A percentile compares a stretch with the other conserved stretches of the same genome.
These are phyloP conservation scores for Bujurquina vittata DNA, from an alignment of 2,113 vertebrate species.

Conservation along the genomic window DNA sequence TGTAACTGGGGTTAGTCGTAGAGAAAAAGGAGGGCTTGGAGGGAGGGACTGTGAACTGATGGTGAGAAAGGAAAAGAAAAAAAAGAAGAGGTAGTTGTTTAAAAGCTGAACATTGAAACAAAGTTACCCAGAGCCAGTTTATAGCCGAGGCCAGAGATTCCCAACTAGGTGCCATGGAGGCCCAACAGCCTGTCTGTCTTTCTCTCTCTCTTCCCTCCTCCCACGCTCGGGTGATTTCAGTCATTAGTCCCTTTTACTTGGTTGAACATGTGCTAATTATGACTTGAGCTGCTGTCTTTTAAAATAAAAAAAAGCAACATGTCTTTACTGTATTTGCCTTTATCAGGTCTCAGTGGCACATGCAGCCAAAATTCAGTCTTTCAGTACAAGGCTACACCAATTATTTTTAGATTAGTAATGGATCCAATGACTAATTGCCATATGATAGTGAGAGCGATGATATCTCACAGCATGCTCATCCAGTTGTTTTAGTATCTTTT, in stretches of 20 bases:
- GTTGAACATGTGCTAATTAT: neutral
- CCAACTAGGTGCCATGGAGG: neutral
- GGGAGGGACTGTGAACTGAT: conserved; percentile 45
- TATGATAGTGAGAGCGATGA: neutral
- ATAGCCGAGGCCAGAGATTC: neutral
- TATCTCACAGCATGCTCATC: neutral
- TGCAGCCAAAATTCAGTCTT: neutral
- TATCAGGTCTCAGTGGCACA: neutral
- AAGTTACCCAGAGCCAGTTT: conserved; percentile 34
- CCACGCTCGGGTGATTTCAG: too few relatives aligned
- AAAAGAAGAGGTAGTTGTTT: conserved; percentile 36
- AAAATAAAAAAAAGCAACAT: neutral
- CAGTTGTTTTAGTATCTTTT: neutral
- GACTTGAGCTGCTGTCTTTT: neutral
- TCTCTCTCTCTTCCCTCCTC: neutral
- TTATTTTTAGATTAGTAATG: too few relatives aligned
- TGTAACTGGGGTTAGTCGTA: conserved; percentile 58
- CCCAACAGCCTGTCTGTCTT: neutral
- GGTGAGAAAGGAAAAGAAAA: neutral
- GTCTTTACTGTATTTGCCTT: neutral
- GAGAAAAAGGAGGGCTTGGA: conserved; percentile 35
- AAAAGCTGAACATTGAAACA: conserved; percentile 6
- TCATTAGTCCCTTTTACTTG: too few relatives aligned
- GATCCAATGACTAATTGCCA: too few relatives aligned
- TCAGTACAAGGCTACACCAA: too few relatives aligned